phyloP scores from a whole-genome alignment of 2,888 invertebrate genomes.

The Nymphalis polychloros region DNA sequence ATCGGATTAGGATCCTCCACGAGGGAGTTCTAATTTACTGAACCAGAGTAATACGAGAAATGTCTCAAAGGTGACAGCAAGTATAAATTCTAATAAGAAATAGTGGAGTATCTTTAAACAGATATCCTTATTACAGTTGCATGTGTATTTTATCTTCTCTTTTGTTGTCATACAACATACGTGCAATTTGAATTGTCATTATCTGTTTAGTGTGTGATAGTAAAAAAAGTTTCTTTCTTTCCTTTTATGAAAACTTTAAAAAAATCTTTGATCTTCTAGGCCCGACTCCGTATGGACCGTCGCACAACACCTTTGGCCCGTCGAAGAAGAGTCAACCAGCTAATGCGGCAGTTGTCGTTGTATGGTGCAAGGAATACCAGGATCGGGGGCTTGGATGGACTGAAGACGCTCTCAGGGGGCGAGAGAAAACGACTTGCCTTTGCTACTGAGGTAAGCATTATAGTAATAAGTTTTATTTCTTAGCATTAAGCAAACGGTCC shows the following conservation, averaged over 20 bases:
- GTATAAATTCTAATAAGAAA: too few species aligned
- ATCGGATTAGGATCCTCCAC: background rate
- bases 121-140: too few species aligned
- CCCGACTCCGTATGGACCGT: conserved; percentile 89
- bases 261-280: conserved; percentile 71
- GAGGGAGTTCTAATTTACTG: background rate
- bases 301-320: conserved; percentile 83
- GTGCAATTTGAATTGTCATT: too few species aligned
- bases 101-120: too few species aligned
- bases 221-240: too few species aligned
- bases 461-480: too few species aligned
- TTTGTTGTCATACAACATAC: too few species aligned
- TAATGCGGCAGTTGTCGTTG: conserved; percentile 87
- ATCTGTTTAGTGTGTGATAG: too few species aligned
- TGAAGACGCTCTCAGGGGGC: conserved; percentile 94
- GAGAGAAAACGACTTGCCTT: conserved; percentile 96
- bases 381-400: conserved; percentile 89
- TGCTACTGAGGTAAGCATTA: conserved; percentile 88
- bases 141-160: too few species aligned
- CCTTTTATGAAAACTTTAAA: background rate
- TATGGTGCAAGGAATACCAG: conserved; percentile 86
- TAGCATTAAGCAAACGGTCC: too few species aligned
- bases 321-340: conserved; percentile 84
- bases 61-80: background rate
- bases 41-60: background rate